Evolutionary conservation across 2,888 invertebrate genomes (phyloP).

Genomic region (Drosophila rubida): DNA sequence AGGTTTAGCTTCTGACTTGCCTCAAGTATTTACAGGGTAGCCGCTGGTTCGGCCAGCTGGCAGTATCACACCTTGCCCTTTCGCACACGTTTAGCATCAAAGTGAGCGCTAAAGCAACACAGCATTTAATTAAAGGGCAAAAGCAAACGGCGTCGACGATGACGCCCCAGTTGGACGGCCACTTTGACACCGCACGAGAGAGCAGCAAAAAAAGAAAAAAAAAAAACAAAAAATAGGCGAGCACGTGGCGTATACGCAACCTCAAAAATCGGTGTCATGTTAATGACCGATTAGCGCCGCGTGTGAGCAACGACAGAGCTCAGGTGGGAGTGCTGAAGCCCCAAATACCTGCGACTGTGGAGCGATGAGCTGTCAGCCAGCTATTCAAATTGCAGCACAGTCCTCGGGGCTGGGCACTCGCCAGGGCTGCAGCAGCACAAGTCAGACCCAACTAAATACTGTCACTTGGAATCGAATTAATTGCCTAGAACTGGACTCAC

Average conservation of each 20-base stretch:
- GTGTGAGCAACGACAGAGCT: too few relatives aligned
- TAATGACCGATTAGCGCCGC: slow-evolving; percentile 73
- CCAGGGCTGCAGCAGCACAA: not conserved
- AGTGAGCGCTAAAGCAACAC: slow-evolving; percentile 34
- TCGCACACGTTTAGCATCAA: slow-evolving; percentile 33
- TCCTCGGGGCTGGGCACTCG: slow-evolving; percentile 4
- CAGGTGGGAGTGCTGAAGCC: slow-evolving; percentile 34
- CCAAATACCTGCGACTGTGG: slow-evolving; percentile 9
- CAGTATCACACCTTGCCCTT: too few relatives aligned
- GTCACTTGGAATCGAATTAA: too few relatives aligned
- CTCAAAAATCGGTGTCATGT: slow-evolving; percentile 70
- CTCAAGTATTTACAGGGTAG: too few relatives aligned
- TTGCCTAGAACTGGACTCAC: too few relatives aligned
- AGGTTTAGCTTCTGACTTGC: slow-evolving; percentile 26
- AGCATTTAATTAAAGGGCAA: slow-evolving; percentile 50
- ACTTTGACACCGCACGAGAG: not conserved
- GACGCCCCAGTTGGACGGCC: slow-evolving; percentile 20
- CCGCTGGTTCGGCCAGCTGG: too few relatives aligned
- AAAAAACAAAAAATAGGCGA: not conserved
- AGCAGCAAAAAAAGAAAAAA: too few relatives aligned
- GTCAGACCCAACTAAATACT: too few relatives aligned
- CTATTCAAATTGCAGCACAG: slow-evolving; percentile 30
- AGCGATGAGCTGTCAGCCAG: slow-evolving; percentile 32
- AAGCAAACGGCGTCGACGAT: slow-evolving; percentile 16
- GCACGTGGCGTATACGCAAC: slow-evolving; percentile 64